Conservation (phyloP, 35 echinoderm and acorn worm genomes). For the Ophiothrix spiculata region DNA sequence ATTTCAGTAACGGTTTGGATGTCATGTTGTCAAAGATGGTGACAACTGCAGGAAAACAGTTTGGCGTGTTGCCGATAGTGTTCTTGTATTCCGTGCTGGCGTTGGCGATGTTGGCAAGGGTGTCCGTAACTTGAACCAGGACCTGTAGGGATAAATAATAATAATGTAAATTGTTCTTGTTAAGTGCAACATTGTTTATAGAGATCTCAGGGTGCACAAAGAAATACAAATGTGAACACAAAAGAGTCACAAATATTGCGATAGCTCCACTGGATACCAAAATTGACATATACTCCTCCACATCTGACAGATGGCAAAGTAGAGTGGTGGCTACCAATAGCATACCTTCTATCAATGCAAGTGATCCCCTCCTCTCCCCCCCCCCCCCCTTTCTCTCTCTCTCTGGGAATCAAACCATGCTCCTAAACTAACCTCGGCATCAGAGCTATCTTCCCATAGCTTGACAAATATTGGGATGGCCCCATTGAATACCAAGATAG, state of each 20-base stretch:
- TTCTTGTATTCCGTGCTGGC: conserved; percentile 57
- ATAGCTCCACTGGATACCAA: conserved; percentile 73
- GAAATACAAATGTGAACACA: too few species aligned
- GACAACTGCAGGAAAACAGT: conserved; percentile 66
- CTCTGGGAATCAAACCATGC: too few species aligned
- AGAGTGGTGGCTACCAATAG: conserved; percentile 56
- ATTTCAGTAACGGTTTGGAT: conserved; percentile 49
- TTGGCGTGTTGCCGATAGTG: conserved; percentile 63
- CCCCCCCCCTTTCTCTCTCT: too few species aligned
- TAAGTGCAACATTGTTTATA: too few species aligned
- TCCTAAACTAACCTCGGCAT: too few species aligned
- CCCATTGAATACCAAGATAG: conserved; percentile 56
- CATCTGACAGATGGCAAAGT: conserved; percentile 61
- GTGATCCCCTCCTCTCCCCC: too few species aligned
- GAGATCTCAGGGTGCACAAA: too few species aligned
- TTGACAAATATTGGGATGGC: conserved; percentile 76
- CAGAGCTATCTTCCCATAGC: conserved; percentile 73
- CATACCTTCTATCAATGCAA: too few species aligned
- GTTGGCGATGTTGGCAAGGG: conserved; percentile 61
- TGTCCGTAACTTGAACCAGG: conserved; percentile 76
- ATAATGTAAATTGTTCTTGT: too few species aligned
- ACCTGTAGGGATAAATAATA: conserved; percentile 49
- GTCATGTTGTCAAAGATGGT: conserved; percentile 57
- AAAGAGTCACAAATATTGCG: conserved; percentile 65
- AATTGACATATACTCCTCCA: conserved; percentile 54